Percentiles rank a stretch among this genome's conserved stretches.
phyloP scores from a whole-genome alignment of 2,113 vertebrate genomes.

The Clarias batrachus region DNA sequence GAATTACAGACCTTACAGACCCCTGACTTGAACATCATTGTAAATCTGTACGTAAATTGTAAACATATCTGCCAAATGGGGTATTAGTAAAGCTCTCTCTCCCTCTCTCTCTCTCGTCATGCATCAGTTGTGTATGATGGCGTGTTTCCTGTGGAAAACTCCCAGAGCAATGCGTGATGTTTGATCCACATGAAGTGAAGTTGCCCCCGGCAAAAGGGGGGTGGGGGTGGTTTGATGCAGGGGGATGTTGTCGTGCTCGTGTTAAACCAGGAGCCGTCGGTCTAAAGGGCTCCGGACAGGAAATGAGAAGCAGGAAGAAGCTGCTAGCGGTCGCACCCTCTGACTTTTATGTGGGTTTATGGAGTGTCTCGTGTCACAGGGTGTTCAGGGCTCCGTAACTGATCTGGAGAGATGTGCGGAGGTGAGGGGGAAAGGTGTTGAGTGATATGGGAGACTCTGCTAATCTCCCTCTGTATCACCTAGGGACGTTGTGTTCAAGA shows the following conservation, averaged over 20 bases:
- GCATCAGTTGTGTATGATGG: not conserved
- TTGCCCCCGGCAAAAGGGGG: constrained; percentile 14
- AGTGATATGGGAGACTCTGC: too few relatives aligned
- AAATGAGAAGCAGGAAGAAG: constrained; percentile 25
- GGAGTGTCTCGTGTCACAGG: constrained; percentile 1
- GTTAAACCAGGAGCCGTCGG: constrained; percentile 15
- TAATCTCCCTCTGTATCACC: not conserved
- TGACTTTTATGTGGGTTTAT: constrained; percentile 32
- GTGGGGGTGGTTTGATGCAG: too few relatives aligned
- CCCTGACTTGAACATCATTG: not conserved
- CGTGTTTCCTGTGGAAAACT: not conserved
- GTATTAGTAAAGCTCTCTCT: not conserved
- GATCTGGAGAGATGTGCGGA: not conserved
- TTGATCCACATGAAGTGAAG: constrained; percentile 30
- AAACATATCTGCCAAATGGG: not conserved
- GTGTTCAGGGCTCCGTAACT: not conserved
- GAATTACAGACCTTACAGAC: not conserved
- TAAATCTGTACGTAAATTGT: not conserved
- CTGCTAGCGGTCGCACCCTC: not conserved
- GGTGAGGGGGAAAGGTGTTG: not conserved
- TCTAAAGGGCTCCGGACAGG: constrained; percentile 37
- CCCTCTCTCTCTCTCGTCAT: not conserved
- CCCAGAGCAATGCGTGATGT: not conserved
- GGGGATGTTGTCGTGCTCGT: not conserved
- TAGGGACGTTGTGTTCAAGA: not conserved